phyloP scores from a whole-genome alignment of 30 jellyfish, hydroid and myxozoan species.

The Rhopilema esculentum region DNA sequence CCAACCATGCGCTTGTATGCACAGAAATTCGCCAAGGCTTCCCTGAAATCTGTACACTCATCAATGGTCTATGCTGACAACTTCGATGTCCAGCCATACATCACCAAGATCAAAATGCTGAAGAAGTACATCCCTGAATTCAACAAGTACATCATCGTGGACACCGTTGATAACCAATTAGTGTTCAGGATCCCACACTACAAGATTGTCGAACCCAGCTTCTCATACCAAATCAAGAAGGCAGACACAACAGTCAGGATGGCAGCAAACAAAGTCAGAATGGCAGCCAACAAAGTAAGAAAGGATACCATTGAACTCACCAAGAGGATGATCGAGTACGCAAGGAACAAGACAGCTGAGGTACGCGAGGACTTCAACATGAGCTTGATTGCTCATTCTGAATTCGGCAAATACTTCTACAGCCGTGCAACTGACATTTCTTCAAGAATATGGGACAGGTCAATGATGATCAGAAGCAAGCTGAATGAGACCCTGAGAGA shows the following conservation, averaged over 20 bases:
- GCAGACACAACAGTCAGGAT: constrained; percentile 55
- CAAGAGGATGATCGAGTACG: constrained; percentile 46
- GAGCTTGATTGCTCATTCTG: constrained; percentile 65
- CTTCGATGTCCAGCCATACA: constrained; percentile 69
- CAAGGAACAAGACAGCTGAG: constrained; percentile 83
- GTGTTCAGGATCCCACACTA: constrained; percentile 73
- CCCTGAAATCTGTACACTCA: constrained; percentile 74
- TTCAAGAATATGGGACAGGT: constrained; percentile 27
- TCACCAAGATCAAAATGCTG: constrained; percentile 35
- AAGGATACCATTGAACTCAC: constrained; percentile 47
- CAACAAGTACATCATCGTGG: constrained; percentile 81
- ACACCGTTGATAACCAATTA: constrained; percentile 67
- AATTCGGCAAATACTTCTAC: constrained; percentile 66
- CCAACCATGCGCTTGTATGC: constrained; percentile 45
- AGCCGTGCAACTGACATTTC: constrained; percentile 52
- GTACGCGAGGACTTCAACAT: constrained; percentile 77
- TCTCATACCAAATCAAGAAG: constrained; percentile 67
- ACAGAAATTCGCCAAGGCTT: constrained; percentile 62
- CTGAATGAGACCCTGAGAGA: constrained; percentile 35
- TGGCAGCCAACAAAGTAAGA: constrained; percentile 23
- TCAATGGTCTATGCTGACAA: constrained; percentile 70
- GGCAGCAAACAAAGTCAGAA: constrained; percentile 53
- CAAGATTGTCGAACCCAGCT: constrained; percentile 78
- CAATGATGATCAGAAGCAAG: constrained; percentile 5
- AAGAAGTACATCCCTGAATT: constrained; percentile 70